A percentile compares a stretch with the other conserved stretches of the same genome.
phyloP scores from a whole-genome alignment of 2,888 invertebrate species.

The Dendrolimus pini region DNA sequence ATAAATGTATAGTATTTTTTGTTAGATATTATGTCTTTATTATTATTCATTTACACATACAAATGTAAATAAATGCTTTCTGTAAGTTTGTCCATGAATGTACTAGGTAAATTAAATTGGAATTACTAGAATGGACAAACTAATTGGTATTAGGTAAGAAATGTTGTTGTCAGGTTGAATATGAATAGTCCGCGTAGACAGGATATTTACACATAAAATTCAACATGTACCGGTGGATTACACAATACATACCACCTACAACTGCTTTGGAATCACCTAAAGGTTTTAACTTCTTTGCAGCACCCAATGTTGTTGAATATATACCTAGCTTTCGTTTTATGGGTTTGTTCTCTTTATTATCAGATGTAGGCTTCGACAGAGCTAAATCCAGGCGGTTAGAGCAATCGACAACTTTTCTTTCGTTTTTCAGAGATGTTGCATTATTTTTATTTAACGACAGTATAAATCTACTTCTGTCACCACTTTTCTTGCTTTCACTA shows the following conservation, averaged over 20 bases:
- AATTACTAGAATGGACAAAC: not conserved
- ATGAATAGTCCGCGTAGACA: conserved; percentile 36
- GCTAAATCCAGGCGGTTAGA: not conserved
- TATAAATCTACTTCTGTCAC: conserved; percentile 58
- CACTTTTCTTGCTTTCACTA: conserved; percentile 61
- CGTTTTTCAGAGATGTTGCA: conserved; percentile 55
- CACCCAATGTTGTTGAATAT: conserved; percentile 52
- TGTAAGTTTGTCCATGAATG: not conserved
- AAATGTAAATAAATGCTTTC: no score
- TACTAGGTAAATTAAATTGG: not conserved
- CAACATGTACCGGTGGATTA: conserved; percentile 22
- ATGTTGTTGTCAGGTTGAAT: conserved; percentile 32
- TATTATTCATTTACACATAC: no score
- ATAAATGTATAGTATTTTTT: no score
- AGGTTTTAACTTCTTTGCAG: conserved; percentile 62
- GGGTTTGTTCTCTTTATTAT: conserved; percentile 61
- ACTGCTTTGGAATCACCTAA: conserved; percentile 40
- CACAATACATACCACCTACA: conserved; percentile 53
- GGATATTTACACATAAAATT: conserved; percentile 13
- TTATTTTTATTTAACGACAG: conserved; percentile 64
- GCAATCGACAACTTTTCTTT: conserved; percentile 30
- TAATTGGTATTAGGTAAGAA: conserved; percentile 31
- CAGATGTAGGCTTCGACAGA: not conserved
- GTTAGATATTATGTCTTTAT: no score
- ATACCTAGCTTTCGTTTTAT: conserved; percentile 49